A percentile compares a stretch with the other conserved stretches of the same genome.
Conservation (phyloP, 2,888 invertebrate genomes). For the Nysson spinosus region DNA sequence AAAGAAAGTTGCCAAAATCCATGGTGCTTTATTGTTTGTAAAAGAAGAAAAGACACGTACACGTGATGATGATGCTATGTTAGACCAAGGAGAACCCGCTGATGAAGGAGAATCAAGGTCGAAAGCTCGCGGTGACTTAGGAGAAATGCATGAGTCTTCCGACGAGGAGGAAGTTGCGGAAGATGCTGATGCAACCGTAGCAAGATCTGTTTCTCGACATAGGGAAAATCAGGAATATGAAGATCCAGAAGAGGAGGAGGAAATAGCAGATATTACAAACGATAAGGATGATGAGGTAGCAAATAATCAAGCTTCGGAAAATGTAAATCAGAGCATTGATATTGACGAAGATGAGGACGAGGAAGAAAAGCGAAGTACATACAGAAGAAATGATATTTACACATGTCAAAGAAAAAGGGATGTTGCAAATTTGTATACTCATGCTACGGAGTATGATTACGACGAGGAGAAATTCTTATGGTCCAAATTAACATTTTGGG, state of each 20-base stretch:
- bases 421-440: conserved; percentile 76
- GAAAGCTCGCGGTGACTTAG: conserved; percentile 55
- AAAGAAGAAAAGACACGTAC: conserved; percentile 76
- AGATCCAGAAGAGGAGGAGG: conserved; percentile 78
- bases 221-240: conserved; percentile 79
- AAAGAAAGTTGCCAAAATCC: conserved; percentile 80
- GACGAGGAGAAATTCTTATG: conserved; percentile 88
- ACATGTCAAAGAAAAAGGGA: conserved; percentile 64
- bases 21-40: conserved; percentile 77
- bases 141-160: conserved; percentile 80
- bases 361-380: conserved; percentile 45
- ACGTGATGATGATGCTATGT: conserved; percentile 65
- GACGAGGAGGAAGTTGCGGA: conserved; percentile 84
- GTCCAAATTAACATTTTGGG: conserved; percentile 89
- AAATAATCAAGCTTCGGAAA: conserved; percentile 75
- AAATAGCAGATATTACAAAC: conserved; percentile 75
- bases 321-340: conserved; percentile 71
- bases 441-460: conserved; percentile 84
- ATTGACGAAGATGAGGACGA: conserved; percentile 72
- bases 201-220: conserved; percentile 73
- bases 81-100: conserved; percentile 76
- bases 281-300: conserved; percentile 75
- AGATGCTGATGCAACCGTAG: conserved; percentile 78
- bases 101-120: conserved; percentile 10
- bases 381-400: conserved; percentile 46